Conservation (phyloP, 92 coral and sea anemone genomes). For the Plumapathes pennacea region DNA sequence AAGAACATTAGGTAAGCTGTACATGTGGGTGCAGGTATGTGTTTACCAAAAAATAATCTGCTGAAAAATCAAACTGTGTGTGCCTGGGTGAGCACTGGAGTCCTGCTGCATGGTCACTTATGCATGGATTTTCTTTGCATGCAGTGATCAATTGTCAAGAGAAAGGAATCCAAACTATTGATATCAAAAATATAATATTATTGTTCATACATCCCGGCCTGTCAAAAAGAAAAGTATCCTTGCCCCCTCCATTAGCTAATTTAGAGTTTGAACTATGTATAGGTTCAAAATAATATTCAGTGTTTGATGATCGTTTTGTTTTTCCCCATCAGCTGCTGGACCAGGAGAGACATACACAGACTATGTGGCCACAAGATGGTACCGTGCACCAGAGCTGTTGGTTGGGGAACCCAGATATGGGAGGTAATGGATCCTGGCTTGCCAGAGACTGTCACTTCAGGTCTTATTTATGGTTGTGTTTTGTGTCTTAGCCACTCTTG, state of each 20-base stretch:
- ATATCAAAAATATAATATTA: too few species aligned
- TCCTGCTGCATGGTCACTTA: too few species aligned
- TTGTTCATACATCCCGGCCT: too few species aligned
- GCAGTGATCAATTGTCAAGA: too few species aligned
- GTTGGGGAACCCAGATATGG: slow-evolving; percentile 99
- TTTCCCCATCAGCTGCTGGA: slow-evolving; percentile 59
- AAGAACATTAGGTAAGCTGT: slow-evolving; percentile 88
- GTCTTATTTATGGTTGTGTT: neutral
- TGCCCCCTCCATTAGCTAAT: neutral
- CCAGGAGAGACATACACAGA: slow-evolving; percentile 98
- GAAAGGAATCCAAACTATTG: too few species aligned
- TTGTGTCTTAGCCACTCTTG: neutral
- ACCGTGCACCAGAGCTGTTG: slow-evolving; percentile 93
- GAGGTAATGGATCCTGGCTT: slow-evolving; percentile 37
- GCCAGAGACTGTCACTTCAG: neutral
- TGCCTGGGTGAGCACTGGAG: too few species aligned
- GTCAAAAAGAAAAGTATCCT: too few species aligned
- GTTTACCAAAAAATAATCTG: neutral
- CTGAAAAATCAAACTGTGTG: too few species aligned
- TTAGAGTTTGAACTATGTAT: neutral
- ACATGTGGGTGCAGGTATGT: too few species aligned
- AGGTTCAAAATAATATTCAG: neutral
- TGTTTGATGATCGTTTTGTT: neutral
- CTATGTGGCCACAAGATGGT: slow-evolving; percentile 99
- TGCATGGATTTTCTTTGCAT: too few species aligned